A percentile compares a stretch with the other conserved stretches of the same genome.
These are phyloP conservation scores for Tiphia femorata DNA, from an alignment of 2,888 invertebrate species.

Conservation along the genomic window DNA sequence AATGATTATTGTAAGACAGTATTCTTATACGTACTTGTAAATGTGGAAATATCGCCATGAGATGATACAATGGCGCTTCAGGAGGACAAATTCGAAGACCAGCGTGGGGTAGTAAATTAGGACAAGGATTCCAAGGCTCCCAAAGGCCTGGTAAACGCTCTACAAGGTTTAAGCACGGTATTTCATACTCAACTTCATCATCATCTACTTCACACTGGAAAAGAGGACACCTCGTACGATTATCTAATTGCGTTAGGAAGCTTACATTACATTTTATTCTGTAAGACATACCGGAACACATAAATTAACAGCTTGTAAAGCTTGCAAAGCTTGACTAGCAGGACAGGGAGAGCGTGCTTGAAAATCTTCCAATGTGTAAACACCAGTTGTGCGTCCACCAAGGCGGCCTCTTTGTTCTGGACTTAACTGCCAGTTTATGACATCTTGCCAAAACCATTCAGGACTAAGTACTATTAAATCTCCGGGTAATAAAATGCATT, in stretches of 20 bases:
- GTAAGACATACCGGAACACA: constrained; percentile 72
- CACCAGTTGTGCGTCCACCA: constrained; percentile 75
- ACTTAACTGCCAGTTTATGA: constrained; percentile 77
- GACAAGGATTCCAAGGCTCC: constrained; percentile 73
- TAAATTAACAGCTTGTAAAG: constrained; percentile 79
- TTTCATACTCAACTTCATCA: constrained; percentile 79
- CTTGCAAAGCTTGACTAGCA: constrained; percentile 76
- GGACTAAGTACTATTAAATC: constrained; percentile 78
- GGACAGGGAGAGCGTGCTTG: constrained; percentile 80
- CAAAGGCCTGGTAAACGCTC: constrained; percentile 78
- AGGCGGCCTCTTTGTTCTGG: constrained; percentile 69
- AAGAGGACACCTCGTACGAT: no score
- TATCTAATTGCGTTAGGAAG: background rate
- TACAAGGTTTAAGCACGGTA: constrained; percentile 79
- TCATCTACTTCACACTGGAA: constrained; percentile 78
- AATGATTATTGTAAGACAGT: no score
- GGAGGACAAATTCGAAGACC: constrained; percentile 75
- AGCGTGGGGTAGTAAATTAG: constrained; percentile 72
- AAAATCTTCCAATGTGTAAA: constrained; percentile 80
- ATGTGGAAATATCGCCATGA: constrained; percentile 79
- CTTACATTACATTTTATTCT: constrained; percentile 14
- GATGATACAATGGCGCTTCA: constrained; percentile 73
- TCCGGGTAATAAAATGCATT: constrained; percentile 70
- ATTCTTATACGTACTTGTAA: constrained; percentile 71
- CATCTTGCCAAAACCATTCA: constrained; percentile 77